Evolutionary conservation across 1,140 invertebrate genomes (phyloP), one percentile per base, ranked within the genome.

Genomic region (Orchestia grillus): DNA sequence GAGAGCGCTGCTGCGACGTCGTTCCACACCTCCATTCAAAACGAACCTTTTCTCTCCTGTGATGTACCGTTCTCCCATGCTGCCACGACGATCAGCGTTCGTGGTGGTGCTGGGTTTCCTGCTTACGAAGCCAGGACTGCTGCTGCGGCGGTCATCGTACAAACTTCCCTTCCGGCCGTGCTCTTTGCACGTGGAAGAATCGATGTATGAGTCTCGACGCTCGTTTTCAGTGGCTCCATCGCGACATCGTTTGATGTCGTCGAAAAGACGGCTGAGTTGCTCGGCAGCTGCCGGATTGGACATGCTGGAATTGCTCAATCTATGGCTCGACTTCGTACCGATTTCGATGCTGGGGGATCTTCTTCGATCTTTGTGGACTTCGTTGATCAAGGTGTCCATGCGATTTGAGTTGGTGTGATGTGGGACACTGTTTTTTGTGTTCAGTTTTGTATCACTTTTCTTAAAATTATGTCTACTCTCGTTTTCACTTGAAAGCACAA

Each of bases 41-140:
- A 92, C 4, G 98, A 98, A 4, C 98, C 98, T 77, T 97, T 96
- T 8, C 97, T 98, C 0, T 98, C 97, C 36, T 98, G 57, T 87
- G 23, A 96, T n/a, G 87, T 91, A 88, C 19, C 95, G 77, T 40
- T 96, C 96, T 0, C 45, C 41, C 87, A 96, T 47, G 62, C 92
- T 96, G 6, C 91, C 53, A 16, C 96, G 92, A 44, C 92, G 92
- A 47, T 94, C 92, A 47, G 43, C 8, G 40, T 43, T 43, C 6
- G 57, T 42, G 44, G 43, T 90, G 40, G 92, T 44, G 87, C 96
- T 96, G 4, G 95, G 44, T 98, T n/a, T 98, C 57, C 95, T 77
- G 44, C 87, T 53, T 42, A 45, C 44, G 92, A 44, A 57, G 43
- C 95, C 96, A 28, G 43, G 40, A 45, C 87, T n/a, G 96, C 53